Evolutionary conservation across 1,140 invertebrate genomes (phyloP).

Genomic region (Drosophila neocordata): DNA sequence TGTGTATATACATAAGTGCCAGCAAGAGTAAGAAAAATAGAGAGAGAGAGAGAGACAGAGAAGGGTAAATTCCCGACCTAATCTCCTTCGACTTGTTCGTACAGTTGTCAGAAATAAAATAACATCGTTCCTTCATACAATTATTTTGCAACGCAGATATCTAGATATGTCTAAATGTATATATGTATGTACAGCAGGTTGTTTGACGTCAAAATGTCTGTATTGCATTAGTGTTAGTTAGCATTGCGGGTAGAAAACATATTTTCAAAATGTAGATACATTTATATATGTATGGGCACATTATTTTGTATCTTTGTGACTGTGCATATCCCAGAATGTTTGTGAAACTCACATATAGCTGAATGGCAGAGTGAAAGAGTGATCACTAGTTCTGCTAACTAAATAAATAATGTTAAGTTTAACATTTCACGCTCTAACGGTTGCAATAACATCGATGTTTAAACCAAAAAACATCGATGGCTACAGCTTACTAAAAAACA

Average conservation of each 20-base stretch:
- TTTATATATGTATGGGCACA: neutral
- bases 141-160: neutral
- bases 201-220: slow-evolving; percentile 4
- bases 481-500: neutral
- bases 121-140: neutral
- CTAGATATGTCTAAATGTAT: neutral
- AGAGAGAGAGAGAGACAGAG: neutral
- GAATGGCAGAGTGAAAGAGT: neutral
- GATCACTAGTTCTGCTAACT: neutral
- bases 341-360: neutral
- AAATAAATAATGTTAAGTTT: neutral
- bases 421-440: neutral
- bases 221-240: neutral
- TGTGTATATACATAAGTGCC: too few species aligned
- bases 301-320: too few species aligned
- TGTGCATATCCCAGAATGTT: neutral
- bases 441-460: neutral
- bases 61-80: neutral
- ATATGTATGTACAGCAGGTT: neutral
- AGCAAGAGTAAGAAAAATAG: neutral
- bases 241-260: neutral
- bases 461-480: neutral
- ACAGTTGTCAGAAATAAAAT: neutral
- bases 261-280: slow-evolving; percentile 9
- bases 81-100: neutral